Evolutionary conservation across 2,113 vertebrate genomes (phyloP), one percentile per base, ranked within the genome.

Genomic region (Anhinga anhinga): DNA sequence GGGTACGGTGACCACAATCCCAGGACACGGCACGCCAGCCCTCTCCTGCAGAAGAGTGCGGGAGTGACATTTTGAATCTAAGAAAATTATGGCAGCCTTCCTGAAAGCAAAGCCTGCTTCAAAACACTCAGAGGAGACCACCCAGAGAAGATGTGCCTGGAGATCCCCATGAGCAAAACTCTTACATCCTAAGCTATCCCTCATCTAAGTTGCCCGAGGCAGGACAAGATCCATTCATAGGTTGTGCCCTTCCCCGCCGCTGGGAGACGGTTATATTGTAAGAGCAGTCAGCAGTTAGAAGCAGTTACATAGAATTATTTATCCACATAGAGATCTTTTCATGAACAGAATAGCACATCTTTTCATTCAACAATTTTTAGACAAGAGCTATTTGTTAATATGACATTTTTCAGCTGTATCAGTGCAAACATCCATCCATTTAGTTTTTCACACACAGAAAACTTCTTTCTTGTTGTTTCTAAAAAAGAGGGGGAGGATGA

Each of bases 311-410:
- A 47, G 78, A 85, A 91, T 95, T 95, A 87, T 95, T 93, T 95
- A 96, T 65, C 71, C 34, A 52, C 95, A 96, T 82, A 96, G 90
- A 86, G 84, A 91, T 88, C 96, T 95, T 90, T 95, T 95, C 78
- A 95, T 62, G 62, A 58, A 73, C 90, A 90, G 94, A 80, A 95
- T 94, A 95, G 81, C 84, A 97, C 95, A 97, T 93, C 88, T 95
- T 94, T 97, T 94, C 86, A 95, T 96, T 96, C 86, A 93, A 95
- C 62, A 89, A 50, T 62, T 94, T 97, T 82, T 65, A 85, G 89
- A 95, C 96, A 97, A 95, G 90, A 94, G 82, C 93, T 79, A 82
- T 93, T 95, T 97, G 94, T 96, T 97, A 94, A 90, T 93, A 76
- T 47, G 93, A 87, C 93, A 93, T 96, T 96, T 95, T 88, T 93